These are phyloP conservation scores for Eunapius fragilis DNA, from an alignment of 37 sponge, comb jelly and placozoan species.

Conservation along the genomic window DNA sequence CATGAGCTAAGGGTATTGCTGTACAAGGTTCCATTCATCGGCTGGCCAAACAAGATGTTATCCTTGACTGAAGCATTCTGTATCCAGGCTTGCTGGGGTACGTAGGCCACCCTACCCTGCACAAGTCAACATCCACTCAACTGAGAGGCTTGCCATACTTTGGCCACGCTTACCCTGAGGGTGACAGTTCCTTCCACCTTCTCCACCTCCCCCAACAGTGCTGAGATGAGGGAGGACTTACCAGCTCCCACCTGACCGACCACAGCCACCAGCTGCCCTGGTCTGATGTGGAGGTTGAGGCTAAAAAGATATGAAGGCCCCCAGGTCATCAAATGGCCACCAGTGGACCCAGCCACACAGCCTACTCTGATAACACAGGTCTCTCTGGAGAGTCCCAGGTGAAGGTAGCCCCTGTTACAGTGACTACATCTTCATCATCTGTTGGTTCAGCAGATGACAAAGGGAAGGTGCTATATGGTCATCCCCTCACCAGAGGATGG, in stretches of 20 bases:
- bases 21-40: conserved; percentile 51
- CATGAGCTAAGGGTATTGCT: conserved; percentile 67
- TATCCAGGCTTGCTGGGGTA: conserved; percentile 98
- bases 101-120: conserved; percentile 94
- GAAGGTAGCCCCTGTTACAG: conserved; percentile 59
- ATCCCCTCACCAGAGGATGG: conserved; percentile 45
- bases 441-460: too few species aligned
- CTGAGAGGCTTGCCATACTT: neutral
- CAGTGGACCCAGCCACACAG: neutral
- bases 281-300: conserved; percentile 80
- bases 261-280: conserved; percentile 94
- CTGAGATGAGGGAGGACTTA: conserved; percentile 95
- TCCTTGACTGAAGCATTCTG: conserved; percentile 92
- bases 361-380: conserved; percentile 58
- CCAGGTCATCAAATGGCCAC: neutral
- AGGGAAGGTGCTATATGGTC: too few species aligned
- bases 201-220: conserved; percentile 97
- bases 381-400: conserved; percentile 77
- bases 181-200: conserved; percentile 77
- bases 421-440: conserved; percentile 54
- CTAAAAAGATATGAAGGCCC: conserved; percentile 38
- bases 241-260: conserved; percentile 99
- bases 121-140: neutral
- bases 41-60: conserved; percentile 93
- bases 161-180: conserved; percentile 51